Conservation (phyloP, 2,797 vertebrate species). For the Anisognathus igniventris region DNA sequence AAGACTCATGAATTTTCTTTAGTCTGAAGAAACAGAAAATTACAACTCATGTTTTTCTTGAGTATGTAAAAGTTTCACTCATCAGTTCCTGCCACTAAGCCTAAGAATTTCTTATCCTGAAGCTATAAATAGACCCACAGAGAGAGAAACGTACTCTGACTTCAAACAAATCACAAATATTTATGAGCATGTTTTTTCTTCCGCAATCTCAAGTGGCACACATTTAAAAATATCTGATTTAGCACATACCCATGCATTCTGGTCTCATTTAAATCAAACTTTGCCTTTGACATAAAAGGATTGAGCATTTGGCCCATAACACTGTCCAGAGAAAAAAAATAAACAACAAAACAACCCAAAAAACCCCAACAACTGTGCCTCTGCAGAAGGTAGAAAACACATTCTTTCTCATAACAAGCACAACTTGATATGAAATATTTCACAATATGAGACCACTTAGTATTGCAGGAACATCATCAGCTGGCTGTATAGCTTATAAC, state of each 20-base stretch:
- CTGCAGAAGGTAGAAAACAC: background rate
- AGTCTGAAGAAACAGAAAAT: conserved; percentile 9
- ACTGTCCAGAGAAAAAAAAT: background rate
- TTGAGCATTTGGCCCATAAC: background rate
- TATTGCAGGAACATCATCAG: background rate
- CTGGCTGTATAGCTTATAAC: background rate
- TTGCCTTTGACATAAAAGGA: background rate
- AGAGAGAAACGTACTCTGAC: conserved; percentile 8
- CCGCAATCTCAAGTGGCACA: background rate
- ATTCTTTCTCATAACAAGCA: background rate
- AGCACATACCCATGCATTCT: background rate
- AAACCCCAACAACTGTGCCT: accelerated
- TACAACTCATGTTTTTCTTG: background rate
- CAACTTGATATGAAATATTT: background rate
- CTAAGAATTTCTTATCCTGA: conserved; percentile 37
- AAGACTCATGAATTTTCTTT: background rate
- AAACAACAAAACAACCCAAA: background rate
- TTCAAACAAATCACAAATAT: conserved; percentile 33
- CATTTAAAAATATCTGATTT: conserved; percentile 1
- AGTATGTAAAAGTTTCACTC: conserved; percentile 13
- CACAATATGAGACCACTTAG: background rate
- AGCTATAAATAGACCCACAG: conserved; percentile 32
- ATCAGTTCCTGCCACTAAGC: background rate
- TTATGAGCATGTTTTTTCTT: background rate
- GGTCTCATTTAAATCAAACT: background rate